Percentiles rank a stretch among this genome's conserved stretches.
Conservation (phyloP, 2,797 vertebrate species). For the Sebastes nivosus region DNA sequence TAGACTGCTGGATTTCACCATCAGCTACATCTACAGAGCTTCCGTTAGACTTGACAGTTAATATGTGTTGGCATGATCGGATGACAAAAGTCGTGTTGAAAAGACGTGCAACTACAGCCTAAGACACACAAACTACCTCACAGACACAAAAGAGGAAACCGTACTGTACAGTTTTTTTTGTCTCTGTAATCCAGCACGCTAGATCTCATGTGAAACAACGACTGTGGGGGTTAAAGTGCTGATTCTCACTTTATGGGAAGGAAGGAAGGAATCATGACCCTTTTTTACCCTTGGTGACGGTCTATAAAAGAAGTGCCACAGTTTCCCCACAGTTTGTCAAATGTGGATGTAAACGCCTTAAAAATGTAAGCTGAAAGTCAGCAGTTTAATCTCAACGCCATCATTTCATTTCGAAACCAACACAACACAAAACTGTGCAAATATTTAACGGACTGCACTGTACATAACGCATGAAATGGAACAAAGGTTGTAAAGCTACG, state of each 20-base stretch:
- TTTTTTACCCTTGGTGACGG: not conserved
- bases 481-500: not conserved
- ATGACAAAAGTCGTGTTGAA: not conserved
- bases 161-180: not conserved
- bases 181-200: not conserved
- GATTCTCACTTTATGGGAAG: not conserved
- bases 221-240: not conserved
- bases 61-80: too few relatives aligned
- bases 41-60: too few relatives aligned
- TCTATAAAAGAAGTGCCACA: not conserved
- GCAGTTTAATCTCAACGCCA: not conserved
- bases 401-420: not conserved
- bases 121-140: not conserved
- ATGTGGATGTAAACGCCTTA: not conserved
- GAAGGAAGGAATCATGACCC: not conserved
- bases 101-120: not conserved
- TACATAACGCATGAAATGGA: not conserved
- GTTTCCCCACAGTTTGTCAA: not conserved
- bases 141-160: not conserved
- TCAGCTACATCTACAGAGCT: not conserved
- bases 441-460: not conserved
- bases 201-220: not conserved
- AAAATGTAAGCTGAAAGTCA: not conserved
- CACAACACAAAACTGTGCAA: not conserved
- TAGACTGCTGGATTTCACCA: not conserved